Conservation (phyloP, 2,113 vertebrate genomes). For the Muntiacus muntjak region DNA sequence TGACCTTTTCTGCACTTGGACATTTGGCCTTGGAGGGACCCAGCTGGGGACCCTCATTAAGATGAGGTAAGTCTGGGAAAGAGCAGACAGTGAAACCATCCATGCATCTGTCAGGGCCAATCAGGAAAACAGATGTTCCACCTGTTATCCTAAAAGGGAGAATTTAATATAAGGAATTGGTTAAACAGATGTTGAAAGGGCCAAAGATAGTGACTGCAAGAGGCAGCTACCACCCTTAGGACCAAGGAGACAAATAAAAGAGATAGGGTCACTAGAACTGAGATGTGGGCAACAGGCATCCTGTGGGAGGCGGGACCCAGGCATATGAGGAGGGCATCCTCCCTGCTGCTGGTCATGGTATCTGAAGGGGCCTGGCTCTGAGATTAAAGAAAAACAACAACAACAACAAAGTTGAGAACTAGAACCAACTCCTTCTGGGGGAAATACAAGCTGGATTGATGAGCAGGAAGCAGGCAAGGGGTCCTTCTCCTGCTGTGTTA, state of each 20-base stretch:
- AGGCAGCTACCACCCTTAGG: not conserved
- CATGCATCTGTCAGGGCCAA: not conserved
- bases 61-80: not conserved
- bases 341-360: not conserved
- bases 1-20: not conserved
- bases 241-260: not conserved
- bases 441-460: not conserved
- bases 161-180: not conserved
- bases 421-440: not conserved
- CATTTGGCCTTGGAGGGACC: not conserved
- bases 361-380: not conserved
- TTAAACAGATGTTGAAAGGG: not conserved
- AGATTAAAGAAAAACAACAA: not conserved
- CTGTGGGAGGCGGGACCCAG: not conserved
- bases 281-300: not conserved
- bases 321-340: not conserved
- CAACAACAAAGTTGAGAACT: not conserved
- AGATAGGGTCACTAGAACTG: not conserved
- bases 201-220: not conserved
- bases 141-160: not conserved
- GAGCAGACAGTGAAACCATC: not conserved
- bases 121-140: not conserved
- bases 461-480: not conserved
- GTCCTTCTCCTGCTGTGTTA: not conserved
- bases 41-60: not conserved